These are phyloP conservation scores for Drosophila bifasciata DNA, from an alignment of 1,140 invertebrate genomes.

Conservation along the genomic window DNA sequence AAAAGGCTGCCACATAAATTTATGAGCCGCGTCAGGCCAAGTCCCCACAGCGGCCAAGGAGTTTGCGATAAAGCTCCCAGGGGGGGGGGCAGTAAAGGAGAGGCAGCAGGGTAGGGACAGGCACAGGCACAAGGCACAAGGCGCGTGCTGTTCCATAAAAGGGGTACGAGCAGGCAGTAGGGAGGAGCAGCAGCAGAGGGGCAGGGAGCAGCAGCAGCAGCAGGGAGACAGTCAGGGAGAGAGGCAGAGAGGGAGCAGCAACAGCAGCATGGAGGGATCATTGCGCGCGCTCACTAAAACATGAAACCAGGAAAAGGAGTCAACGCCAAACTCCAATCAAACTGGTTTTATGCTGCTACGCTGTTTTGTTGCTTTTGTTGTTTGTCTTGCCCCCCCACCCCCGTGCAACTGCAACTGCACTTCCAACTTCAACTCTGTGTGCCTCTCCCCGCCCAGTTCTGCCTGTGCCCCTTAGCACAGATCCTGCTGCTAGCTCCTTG, in stretches of 20 bases:
- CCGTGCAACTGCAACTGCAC: constrained; percentile 1
- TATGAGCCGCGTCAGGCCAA: constrained; percentile 69
- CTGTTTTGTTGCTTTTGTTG: too few relatives aligned
- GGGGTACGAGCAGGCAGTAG: too few relatives aligned
- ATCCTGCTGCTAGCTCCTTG: constrained; percentile 18
- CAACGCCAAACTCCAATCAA: constrained; percentile 3
- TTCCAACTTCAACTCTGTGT: background rate
- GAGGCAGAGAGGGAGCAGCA: too few relatives aligned
- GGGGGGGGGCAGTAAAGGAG: background rate
- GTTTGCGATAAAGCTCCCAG: background rate
- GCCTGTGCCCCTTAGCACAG: background rate
- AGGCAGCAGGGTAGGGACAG: background rate
- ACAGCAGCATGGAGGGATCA: constrained; percentile 12
- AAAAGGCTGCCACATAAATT: constrained; percentile 75
- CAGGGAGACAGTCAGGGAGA: too few relatives aligned
- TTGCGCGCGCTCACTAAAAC: constrained; percentile 21
- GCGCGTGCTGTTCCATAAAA: constrained; percentile 48
- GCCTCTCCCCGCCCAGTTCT: background rate
- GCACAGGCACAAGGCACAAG: constrained; percentile 15
- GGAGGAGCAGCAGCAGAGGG: constrained; percentile 8
- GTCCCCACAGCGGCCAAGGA: constrained; percentile 47
- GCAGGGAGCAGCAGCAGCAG: background rate
- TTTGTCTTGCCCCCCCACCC: background rate
- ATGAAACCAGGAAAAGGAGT: constrained; percentile 65
- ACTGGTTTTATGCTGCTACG: constrained; percentile 29